Base-by-base conservation (phyloP, 2,113 vertebrate species). In the Hylia prasina region DNA sequence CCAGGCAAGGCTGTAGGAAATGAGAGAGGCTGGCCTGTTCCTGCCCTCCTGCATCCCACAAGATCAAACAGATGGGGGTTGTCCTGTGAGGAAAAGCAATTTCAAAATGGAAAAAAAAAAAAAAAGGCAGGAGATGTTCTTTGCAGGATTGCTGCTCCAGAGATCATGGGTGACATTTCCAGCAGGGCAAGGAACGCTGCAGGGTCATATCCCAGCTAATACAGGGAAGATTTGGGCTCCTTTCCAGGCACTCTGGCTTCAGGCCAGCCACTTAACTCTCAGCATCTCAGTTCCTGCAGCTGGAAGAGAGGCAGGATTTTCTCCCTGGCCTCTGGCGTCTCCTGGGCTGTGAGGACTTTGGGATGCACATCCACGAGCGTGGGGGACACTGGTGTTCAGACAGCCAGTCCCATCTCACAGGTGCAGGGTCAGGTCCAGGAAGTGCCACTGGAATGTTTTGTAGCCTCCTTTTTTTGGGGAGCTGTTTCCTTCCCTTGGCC, bases 261-360 rank as follows among this genome's bases (percentile, higher is more conserved):
- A n/a, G 58, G 89, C 94, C 95, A 96, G 66, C 3, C 25, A 1
- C 48, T 95, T 79, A 90, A 92, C 88, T 82, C 93, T 60, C 19
- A 7, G 77, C 61, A 44, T 68, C 94, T 89, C 64, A 11, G 72
- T 45, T 89, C 66, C 81, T 76, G 51, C 24, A 51, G 69, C 91
- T 82, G 93, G 27, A 51, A 35, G 42, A 60, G n/a, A 39, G 45
- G 21, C 0, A 2, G 68, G 57, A 25, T 40, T 60, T 37, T 76
- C 73, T 81, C 39, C 72, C 57, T 0, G 2, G 63, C 50, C 35
- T 73, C 53, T 28, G 63, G 53, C 33, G 24, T 64, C 72, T 73
- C 71, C 64, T 3, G 35, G 42, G 54, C 22, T 23, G 42, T 7
- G 14, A 9, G 33, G 39, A 5, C 7, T 33, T 22, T 1, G 33